These are phyloP conservation scores for Leuciscus waleckii DNA, from an alignment of 2,797 vertebrate genomes.

Conservation along the genomic window DNA sequence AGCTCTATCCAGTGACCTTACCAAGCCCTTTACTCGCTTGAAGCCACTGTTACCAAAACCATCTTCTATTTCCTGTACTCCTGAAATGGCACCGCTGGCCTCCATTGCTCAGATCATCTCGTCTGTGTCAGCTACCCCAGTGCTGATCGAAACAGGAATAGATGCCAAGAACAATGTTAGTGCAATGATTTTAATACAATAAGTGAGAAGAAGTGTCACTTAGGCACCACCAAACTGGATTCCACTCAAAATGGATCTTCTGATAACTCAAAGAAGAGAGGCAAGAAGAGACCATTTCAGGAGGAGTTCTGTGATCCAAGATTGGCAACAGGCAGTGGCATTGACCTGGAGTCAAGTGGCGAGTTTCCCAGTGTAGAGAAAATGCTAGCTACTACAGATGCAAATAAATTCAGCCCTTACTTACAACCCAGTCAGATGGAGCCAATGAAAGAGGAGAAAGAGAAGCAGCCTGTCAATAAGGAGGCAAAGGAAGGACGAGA, in stretches of 20 bases:
- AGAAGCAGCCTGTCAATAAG: slow-evolving; percentile 48
- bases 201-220: slow-evolving; percentile 51
- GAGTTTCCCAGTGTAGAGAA: slow-evolving; percentile 98
- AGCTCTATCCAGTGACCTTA: slow-evolving; percentile 71
- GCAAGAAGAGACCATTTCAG: slow-evolving; percentile 53
- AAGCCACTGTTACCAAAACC: slow-evolving; percentile 89
- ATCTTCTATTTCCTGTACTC: slow-evolving; percentile 51
- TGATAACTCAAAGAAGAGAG: slow-evolving; percentile 81
- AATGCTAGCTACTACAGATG: slow-evolving; percentile 94
- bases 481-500: slow-evolving; percentile 78
- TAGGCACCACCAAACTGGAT: slow-evolving; percentile 24
- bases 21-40: slow-evolving; percentile 79
- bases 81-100: slow-evolving; percentile 90
- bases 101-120: slow-evolving; percentile 98
- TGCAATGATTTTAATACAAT: slow-evolving; percentile 43
- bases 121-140: slow-evolving; percentile 90
- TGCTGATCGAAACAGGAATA: slow-evolving; percentile 82
- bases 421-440: slow-evolving; percentile 83
- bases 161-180: slow-evolving; percentile 44
- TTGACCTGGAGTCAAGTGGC: slow-evolving; percentile 94
- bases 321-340: slow-evolving; percentile 56
- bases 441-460: slow-evolving; percentile 64
- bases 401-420: slow-evolving; percentile 94
- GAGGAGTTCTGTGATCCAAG: slow-evolving; percentile 46
- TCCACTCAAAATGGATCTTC: slow-evolving; percentile 25